Evolutionary conservation across 2,797 vertebrate species (phyloP), one percentile per base, ranked within the genome.

Genomic region (Lerista edwardsae): DNA sequence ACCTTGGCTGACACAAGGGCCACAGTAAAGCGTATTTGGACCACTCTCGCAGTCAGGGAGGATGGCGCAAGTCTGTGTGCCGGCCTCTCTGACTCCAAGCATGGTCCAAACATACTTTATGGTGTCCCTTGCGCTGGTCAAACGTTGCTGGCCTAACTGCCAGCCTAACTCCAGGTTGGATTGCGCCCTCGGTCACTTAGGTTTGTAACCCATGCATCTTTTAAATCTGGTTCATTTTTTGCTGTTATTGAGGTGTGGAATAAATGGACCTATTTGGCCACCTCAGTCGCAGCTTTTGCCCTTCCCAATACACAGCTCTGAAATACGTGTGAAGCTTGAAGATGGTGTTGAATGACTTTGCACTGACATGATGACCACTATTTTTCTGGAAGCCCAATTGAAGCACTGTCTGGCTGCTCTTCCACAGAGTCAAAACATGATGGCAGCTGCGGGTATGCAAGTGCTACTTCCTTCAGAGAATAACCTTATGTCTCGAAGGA

Each of bases 331-430:
- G 39, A 64, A 36, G 59, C 82, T 74, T 74, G 21, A 74, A 72
- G 76, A 74, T 8, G 6, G 76, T 59, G 51, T 82, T 88, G 34
- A 17, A 65, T 84, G 73, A 23, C 59, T 80, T 84, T 86, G 47
- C 61, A n/a, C 57, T 69, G 12, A 9, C 5, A 61, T 61, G 44
- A 51, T 62, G n/a, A 76, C 62, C 4, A 31, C 23, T 0, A 89
- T 87, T 27, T 89, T 90, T 82, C 83, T 72, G 74, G 62, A 85
- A n/a, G 9, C 11, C 41, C 88, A 71, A 51, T 25, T n/a, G 72
- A 51, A 84, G 23, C 41, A 36, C 71, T 55, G 27, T 55, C 62
- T 36, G 78, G 21, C 72, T 51, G 23, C 21, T 29, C 29, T 41
- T 76, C 39, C 55, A 62, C 14, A 15, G 55, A 76, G 23, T 39